phyloP scores from a whole-genome alignment of 2,888 invertebrate species.

The Tetragonisca angustula region DNA sequence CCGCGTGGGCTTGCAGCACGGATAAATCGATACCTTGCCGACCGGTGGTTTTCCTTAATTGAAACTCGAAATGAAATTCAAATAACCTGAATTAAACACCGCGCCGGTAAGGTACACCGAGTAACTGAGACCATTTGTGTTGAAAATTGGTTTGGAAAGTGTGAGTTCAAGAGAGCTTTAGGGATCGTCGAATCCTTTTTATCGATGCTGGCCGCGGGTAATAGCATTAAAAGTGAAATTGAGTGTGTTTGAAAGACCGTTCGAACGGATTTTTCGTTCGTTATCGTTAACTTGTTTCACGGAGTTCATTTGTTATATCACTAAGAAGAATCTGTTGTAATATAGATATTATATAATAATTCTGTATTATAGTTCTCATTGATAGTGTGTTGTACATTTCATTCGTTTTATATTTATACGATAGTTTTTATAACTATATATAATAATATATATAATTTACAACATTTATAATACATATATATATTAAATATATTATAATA shows the following conservation, averaged over 20 bases:
- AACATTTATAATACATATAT: too few relatives aligned
- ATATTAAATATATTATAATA: too few relatives aligned
- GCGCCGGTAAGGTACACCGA: not conserved
- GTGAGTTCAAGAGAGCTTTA: not conserved
- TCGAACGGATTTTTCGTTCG: not conserved
- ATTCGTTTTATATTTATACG: not conserved
- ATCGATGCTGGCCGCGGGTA: not conserved
- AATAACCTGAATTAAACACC: not conserved
- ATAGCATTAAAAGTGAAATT: not conserved
- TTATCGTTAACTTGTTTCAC: not conserved
- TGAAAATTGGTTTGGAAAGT: not conserved
- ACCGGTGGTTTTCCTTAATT: not conserved
- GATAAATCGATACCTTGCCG: not conserved
- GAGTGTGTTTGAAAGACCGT: not conserved
- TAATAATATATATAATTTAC: too few relatives aligned
- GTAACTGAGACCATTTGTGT: not conserved
- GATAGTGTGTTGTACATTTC: too few relatives aligned
- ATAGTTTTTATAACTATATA: not conserved
- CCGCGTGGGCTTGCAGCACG: too few relatives aligned
- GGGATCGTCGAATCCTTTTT: not conserved
- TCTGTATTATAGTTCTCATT: too few relatives aligned
- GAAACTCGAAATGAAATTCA: not conserved
- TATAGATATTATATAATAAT: too few relatives aligned
- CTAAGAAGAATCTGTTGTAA: too few relatives aligned
- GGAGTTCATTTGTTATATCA: too few relatives aligned